Conservation (phyloP, 2,113 vertebrate genomes). For the Spilogale gracilis region DNA sequence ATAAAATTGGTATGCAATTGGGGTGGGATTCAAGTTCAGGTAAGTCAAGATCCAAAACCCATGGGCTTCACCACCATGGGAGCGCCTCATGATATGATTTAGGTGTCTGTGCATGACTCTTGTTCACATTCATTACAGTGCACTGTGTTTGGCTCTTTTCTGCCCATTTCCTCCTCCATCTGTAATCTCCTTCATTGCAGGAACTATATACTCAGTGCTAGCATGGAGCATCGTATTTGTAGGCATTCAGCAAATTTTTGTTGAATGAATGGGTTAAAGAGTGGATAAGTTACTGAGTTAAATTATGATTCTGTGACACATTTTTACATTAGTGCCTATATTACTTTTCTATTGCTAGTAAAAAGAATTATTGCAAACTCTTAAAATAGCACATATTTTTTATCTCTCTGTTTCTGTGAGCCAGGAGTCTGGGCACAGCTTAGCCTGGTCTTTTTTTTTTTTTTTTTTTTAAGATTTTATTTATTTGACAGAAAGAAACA, state of each 20-base stretch:
- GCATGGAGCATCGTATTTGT: neutral
- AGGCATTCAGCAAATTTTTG: neutral
- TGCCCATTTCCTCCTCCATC: neutral
- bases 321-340: neutral
- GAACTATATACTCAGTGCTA: neutral
- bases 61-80: neutral
- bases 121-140: neutral
- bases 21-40: neutral
- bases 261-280: neutral
- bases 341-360: neutral
- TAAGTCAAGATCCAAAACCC: neutral
- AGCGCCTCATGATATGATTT: neutral
- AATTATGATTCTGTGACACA: neutral
- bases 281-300: neutral
- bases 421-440: neutral
- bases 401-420: neutral
- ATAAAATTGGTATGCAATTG: neutral
- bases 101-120: neutral
- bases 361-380: neutral
- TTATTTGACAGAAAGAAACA: no score
- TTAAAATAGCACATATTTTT: neutral
- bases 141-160: neutral
- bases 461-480: no score
- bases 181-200: neutral
- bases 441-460: neutral